Percentiles rank a stretch among this genome's conserved stretches.
These are phyloP conservation scores for Dendrolimus punctatus DNA, from an alignment of 1,140 invertebrate genomes.

Conservation along the genomic window DNA sequence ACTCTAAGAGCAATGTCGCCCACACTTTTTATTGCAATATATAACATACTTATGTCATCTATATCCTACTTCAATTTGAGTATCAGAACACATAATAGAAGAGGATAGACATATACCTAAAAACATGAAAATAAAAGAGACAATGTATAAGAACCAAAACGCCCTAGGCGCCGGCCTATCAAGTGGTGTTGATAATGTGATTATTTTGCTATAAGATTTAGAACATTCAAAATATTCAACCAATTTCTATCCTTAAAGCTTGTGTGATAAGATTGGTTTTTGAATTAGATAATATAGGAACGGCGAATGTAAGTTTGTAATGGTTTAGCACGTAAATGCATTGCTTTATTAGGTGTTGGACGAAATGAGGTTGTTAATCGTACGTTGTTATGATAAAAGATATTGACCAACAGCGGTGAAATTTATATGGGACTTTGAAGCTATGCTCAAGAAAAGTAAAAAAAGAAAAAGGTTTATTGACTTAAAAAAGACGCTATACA, in stretches of 20 bases:
- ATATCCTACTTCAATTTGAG: no score
- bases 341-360: slow-evolving; percentile 52
- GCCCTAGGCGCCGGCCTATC: slow-evolving; percentile 43
- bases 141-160: slow-evolving; percentile 23
- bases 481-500: no score
- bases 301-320: not conserved
- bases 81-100: slow-evolving; percentile 4
- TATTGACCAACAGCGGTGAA: not conserved
- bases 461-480: no score
- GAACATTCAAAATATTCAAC: not conserved
- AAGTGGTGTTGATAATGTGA: slow-evolving; percentile 16
- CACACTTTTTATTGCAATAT: no score
- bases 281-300: not conserved
- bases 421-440: no score
- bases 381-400: slow-evolving; percentile 1
- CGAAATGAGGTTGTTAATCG: slow-evolving; percentile 36
- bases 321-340: slow-evolving; percentile 18
- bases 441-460: no score
- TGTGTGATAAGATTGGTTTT: not conserved
- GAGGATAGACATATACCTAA: slow-evolving; percentile 22
- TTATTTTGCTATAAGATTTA: slow-evolving; percentile 21
- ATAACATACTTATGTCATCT: no score
- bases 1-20: no score
- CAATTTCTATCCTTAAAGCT: no score
- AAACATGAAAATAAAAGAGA: slow-evolving; percentile 14